A percentile compares a stretch with the other conserved stretches of the same genome.
Conservation (phyloP, 1,140 invertebrate species). For the Meloidogyne floridensis region DNA sequence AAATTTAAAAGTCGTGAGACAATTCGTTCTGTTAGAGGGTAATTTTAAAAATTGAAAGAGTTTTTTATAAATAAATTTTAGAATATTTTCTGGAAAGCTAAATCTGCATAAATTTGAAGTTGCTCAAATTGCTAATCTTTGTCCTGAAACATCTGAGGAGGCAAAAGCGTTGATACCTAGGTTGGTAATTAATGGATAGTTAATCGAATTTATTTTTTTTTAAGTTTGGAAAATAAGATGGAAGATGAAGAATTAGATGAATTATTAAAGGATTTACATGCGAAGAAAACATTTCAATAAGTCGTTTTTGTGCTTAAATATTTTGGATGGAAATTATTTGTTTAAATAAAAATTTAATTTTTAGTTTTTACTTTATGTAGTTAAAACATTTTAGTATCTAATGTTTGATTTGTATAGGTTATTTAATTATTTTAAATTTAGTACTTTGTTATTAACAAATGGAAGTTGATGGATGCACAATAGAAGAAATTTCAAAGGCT, state of each 20-base stretch:
- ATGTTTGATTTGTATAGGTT: no score
- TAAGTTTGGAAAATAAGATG: constrained; percentile 48
- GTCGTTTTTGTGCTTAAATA: neutral
- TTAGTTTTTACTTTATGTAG: no score
- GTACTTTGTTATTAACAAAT: neutral
- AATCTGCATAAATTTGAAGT: constrained; percentile 98
- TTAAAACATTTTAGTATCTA: no score
- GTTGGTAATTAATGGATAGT: constrained; percentile 12
- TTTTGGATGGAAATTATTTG: no score
- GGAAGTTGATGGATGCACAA: neutral
- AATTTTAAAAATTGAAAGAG: constrained; percentile 34
- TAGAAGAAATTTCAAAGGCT: neutral
- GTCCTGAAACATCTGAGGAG: constrained; percentile 79
- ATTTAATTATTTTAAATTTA: no score
- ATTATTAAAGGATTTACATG: constrained; percentile 42
- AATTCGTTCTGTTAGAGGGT: constrained; percentile 82
- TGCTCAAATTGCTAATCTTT: constrained; percentile 92
- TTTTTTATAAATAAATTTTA: constrained; percentile 65
- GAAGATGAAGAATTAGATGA: constrained; percentile 54
- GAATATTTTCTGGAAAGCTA: constrained; percentile 79
- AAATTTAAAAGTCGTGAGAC: constrained; percentile 95
- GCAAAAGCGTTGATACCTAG: constrained; percentile 60
- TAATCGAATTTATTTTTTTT: constrained; percentile 20
- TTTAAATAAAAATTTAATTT: no score
- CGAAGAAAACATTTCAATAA: constrained; percentile 58